Conservation (phyloP, 2,113 vertebrate species). For the Boulengeromyrus knoepffleri region DNA sequence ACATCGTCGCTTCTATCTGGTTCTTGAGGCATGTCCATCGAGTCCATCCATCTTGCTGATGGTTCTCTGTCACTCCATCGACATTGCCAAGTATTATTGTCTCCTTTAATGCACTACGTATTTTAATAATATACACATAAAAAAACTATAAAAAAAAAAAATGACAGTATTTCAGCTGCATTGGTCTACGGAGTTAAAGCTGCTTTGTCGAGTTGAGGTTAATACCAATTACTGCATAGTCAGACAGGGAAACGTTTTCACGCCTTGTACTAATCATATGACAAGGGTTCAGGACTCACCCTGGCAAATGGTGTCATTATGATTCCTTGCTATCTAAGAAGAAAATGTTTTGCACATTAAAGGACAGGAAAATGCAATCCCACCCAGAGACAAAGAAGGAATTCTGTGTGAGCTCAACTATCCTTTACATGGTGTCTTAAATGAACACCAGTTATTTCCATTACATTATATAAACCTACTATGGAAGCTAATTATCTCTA, state of each 20-base stretch:
- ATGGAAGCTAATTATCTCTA: background rate
- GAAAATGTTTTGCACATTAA: constrained; percentile 9
- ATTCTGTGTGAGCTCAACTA: background rate
- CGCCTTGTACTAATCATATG: background rate
- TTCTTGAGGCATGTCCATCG: background rate
- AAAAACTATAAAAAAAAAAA: background rate
- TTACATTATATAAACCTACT: background rate
- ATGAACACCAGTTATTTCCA: constrained; percentile 27
- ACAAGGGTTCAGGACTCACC: background rate
- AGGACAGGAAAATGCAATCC: background rate
- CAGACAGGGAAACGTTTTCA: background rate
- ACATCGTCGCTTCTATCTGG: background rate
- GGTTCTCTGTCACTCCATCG: background rate
- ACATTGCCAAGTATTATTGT: background rate
- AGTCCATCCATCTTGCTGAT: background rate
- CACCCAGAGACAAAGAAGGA: background rate
- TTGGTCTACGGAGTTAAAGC: background rate
- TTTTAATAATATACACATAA: background rate
- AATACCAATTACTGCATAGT: background rate
- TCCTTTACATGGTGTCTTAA: constrained; percentile 29
- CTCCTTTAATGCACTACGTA: background rate
- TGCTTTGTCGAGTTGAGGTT: background rate
- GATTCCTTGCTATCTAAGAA: background rate
- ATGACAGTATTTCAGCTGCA: background rate
- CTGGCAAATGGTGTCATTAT: background rate